Percentiles rank a stretch among this genome's conserved stretches.
phyloP scores from a whole-genome alignment of 2,113 vertebrate species.

The Toxostoma redivivum region DNA sequence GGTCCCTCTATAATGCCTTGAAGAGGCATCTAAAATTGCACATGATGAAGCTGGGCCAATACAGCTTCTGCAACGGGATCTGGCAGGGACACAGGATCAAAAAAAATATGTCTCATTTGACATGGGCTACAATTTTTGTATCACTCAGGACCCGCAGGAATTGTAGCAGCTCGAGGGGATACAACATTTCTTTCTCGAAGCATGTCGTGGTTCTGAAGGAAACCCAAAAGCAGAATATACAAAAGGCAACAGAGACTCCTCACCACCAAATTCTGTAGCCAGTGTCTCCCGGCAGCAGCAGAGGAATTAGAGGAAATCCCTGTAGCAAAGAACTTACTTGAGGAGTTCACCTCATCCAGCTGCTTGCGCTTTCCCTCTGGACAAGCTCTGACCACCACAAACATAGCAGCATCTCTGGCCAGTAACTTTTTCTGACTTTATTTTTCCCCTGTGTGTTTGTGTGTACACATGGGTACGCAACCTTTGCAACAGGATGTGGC shows the following conservation, averaged over 20 bases:
- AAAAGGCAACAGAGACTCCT: not conserved
- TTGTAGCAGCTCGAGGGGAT: not conserved
- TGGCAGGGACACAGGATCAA: not conserved
- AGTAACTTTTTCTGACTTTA: not conserved
- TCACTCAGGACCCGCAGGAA: not conserved
- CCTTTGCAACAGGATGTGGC: not conserved
- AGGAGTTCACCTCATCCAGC: not conserved
- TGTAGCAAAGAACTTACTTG: not conserved
- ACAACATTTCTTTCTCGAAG: not conserved
- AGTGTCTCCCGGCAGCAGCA: not conserved
- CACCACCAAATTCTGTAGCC: not conserved
- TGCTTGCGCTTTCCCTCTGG: not conserved
- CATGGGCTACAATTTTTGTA: rapidly evolving
- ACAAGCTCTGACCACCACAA: not conserved
- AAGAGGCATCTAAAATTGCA: not conserved
- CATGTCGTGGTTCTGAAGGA: not conserved
- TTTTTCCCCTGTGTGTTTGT: not conserved
- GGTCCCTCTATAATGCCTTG: not conserved
- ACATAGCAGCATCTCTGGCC: not conserved
- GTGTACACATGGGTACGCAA: not conserved
- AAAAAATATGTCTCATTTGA: not conserved
- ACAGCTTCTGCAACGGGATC: not conserved
- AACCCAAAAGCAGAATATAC: not conserved
- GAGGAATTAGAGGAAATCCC: not conserved
- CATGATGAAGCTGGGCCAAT: not conserved